phyloP scores from a whole-genome alignment of 1,140 invertebrate species.

The Pseudobourletiella spinata region DNA sequence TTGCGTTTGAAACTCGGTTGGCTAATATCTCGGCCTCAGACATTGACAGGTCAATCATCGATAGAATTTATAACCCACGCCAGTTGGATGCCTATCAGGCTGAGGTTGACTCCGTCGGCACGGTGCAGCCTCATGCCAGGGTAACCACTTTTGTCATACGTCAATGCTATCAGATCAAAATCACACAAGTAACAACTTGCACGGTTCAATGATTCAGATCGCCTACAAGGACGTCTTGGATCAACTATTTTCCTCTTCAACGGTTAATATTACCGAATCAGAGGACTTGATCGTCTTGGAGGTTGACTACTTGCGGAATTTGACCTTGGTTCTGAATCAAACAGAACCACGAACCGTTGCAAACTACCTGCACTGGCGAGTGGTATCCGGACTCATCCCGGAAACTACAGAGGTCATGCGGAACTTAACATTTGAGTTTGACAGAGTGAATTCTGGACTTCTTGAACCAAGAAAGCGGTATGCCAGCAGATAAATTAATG shows the following conservation, averaged over 20 bases:
- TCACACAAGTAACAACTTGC: background rate
- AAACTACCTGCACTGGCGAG: conserved; percentile 77
- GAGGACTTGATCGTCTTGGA: conserved; percentile 45
- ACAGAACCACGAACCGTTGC: conserved; percentile 46
- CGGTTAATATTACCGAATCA: conserved; percentile 34
- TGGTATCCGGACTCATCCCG: conserved; percentile 51
- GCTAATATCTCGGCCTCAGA: conserved; percentile 54
- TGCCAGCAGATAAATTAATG: too few relatives aligned
- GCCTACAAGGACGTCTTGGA: conserved; percentile 25
- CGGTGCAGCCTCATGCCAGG: background rate
- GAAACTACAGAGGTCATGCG: conserved; percentile 45
- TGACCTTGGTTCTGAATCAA: conserved; percentile 40
- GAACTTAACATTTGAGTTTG: conserved; percentile 44
- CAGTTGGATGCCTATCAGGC: conserved; percentile 44
- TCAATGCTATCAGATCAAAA: background rate
- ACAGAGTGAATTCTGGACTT: conserved; percentile 42
- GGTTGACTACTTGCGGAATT: conserved; percentile 42
- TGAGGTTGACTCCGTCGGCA: conserved; percentile 37
- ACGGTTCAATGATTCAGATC: background rate
- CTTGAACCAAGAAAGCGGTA: conserved; percentile 29
- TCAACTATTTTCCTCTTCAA: conserved; percentile 36
- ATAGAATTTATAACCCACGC: conserved; percentile 50
- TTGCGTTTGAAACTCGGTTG: conserved; percentile 70
- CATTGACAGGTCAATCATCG: conserved; percentile 44
- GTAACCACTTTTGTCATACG: background rate